phyloP scores from a whole-genome alignment of 2,888 invertebrate species.

The Melanchra persicariae region DNA sequence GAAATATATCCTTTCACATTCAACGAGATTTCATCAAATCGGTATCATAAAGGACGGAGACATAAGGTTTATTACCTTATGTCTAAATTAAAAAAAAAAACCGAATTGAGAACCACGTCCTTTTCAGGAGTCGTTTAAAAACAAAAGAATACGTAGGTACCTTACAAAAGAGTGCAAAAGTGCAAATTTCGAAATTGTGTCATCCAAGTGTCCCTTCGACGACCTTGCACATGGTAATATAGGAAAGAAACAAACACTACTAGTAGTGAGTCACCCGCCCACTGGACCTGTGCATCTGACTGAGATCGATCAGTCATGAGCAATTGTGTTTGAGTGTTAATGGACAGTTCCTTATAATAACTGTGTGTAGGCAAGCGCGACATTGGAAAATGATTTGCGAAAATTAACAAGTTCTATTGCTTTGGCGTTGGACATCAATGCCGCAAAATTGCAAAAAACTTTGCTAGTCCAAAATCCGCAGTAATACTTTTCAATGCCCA shows the following conservation, averaged over 20 bases:
- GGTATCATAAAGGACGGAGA: no score
- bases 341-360: constrained; percentile 40
- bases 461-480: background rate
- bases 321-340: constrained; percentile 35
- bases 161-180: background rate
- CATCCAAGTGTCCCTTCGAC: background rate
- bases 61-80: no score
- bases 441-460: background rate
- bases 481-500: background rate
- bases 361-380: constrained; percentile 23
- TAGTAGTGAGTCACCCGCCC: constrained; percentile 57
- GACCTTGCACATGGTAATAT: constrained; percentile 24
- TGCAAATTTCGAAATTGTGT: background rate
- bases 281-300: constrained; percentile 5
- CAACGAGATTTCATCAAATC: no score
- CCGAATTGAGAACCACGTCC: no score
- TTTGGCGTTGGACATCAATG: background rate
- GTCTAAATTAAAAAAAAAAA: no score
- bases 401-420: constrained; percentile 26
- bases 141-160: background rate
- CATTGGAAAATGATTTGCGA: constrained; percentile 24
- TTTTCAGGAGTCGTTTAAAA: background rate
- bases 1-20: no score
- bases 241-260: constrained; percentile 30
- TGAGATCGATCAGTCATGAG: constrained; percentile 42